Base-by-base conservation (phyloP, 2,113 vertebrate species). In the Ictalurus furcatus region DNA sequence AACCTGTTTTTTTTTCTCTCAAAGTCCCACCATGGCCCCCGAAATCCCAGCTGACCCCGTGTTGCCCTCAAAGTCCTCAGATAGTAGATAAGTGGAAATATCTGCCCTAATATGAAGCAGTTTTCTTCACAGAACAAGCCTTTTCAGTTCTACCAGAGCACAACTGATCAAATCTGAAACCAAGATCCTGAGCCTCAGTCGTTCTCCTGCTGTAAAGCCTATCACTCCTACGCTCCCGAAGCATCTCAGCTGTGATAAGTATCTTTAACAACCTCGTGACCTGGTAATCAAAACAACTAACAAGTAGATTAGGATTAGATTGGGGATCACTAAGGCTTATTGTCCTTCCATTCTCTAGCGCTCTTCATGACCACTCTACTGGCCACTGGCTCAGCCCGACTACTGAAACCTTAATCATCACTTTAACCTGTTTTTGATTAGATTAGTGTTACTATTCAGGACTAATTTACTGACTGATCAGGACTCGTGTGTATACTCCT, bases 281-380 rank as follows among this genome's bases (percentile, higher is more conserved):
- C 90, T 88, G 91, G 90, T 91, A 89, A 92, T 91, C 91, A 93
- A 94, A 93, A 91, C 90, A 94, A 93, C 92, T 89, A 92, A 87
- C 87, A 90, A 92, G 88, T 90, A 94, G 95, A 95, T 96, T 95
- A 95, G 94, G 95, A 94, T 96, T 95, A 94, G 95, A 94, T 96
- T 95, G 95, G 90, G 90, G 67, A 78, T 93, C 63, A 92, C 91
- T 91, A 91, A n/a, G 52, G 52, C 48, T 80, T 54, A 80, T n/a
- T 56, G 48, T 80, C 78, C n/a, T 56, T 80, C 6, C 52, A 80
- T 79, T 52, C 44, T 79, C 1, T 44, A 44, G 73, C 11, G 37
- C 37, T 76, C 69, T 37, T 73, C 69, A 73, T 37, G 34, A 21
- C 30, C 34, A n/a, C 28, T 3, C 30, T 30, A 34, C 14, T 19